Percentiles rank a stretch among this genome's conserved stretches.
Evolutionary conservation across 2,113 vertebrate species (phyloP).

Genomic region (Mohoua ochrocephala): DNA sequence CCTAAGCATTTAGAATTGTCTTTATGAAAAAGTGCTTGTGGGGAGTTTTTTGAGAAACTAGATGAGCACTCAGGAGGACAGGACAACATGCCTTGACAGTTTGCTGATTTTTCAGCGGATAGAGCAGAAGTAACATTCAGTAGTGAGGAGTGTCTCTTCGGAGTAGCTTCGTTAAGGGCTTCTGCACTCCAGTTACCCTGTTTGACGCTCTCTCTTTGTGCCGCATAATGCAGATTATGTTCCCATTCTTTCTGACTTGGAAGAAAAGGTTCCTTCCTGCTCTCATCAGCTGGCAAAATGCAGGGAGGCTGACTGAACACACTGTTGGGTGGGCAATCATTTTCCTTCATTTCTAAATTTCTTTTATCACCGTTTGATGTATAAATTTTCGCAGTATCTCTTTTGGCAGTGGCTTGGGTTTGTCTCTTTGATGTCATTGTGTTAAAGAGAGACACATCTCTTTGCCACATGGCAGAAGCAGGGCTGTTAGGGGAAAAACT

Average conservation of each 20-base stretch:
- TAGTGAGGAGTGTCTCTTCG: background rate
- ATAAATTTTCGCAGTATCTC: background rate
- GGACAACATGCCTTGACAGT: background rate
- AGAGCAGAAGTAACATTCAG: background rate
- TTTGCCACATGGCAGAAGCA: background rate
- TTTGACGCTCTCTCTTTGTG: background rate
- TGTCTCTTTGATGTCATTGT: conserved; percentile 6
- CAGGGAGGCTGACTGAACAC: background rate
- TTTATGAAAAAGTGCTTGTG: background rate
- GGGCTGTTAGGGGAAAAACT: conserved; percentile 4
- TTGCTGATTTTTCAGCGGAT: background rate
- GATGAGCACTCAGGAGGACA: background rate
- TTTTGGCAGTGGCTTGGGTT: conserved; percentile 13
- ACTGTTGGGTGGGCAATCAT: background rate
- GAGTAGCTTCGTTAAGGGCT: background rate
- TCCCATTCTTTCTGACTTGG: conserved; percentile 20
- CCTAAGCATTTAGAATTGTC: background rate
- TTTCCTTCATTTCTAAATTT: conserved; percentile 23
- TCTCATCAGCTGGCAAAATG: background rate
- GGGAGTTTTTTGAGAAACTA: background rate
- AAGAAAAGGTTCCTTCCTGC: background rate
- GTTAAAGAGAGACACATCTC: background rate
- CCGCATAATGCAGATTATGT: background rate
- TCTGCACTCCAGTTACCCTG: background rate
- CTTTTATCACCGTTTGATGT: background rate